A percentile compares a stretch with the other conserved stretches of the same genome.
phyloP scores from a whole-genome alignment of 2,113 vertebrate genomes.

The Telmatochromis bifrenatus region DNA sequence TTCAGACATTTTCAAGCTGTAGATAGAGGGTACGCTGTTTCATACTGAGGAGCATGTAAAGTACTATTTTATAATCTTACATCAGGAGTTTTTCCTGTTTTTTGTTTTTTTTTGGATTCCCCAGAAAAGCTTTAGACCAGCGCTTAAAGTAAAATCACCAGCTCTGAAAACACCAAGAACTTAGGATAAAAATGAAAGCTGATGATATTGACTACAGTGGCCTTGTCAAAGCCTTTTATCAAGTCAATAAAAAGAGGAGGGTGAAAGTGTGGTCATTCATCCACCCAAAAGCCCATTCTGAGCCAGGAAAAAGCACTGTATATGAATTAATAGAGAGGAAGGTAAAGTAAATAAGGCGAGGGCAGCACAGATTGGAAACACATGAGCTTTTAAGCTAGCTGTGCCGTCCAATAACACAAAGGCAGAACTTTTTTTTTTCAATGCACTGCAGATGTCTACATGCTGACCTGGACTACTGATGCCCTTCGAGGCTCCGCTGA shows the following conservation, averaged over 20 bases:
- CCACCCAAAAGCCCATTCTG: not conserved
- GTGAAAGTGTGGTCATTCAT: not conserved
- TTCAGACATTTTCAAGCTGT: not conserved
- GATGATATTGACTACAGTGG: not conserved
- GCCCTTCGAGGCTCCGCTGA: not conserved
- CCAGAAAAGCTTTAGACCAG: not conserved
- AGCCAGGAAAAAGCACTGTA: not conserved
- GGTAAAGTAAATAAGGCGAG: not conserved
- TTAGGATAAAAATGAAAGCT: not conserved
- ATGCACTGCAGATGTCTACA: not conserved
- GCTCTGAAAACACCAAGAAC: not conserved
- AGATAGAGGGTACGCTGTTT: not conserved
- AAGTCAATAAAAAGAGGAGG: not conserved
- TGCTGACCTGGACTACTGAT: not conserved
- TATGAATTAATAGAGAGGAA: not conserved
- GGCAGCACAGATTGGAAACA: not conserved
- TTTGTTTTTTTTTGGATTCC: not conserved
- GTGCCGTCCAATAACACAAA: not conserved
- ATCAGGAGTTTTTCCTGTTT: not conserved
- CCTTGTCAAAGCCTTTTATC: not conserved
- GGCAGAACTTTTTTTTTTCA: not conserved
- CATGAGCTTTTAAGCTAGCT: not conserved
- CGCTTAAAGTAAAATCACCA: not conserved
- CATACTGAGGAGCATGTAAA: not conserved
- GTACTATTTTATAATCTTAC: not conserved